Evolutionary conservation across 2,797 vertebrate genomes (phyloP), one percentile per base, ranked within the genome.

Genomic region (Myripristis murdjan): DNA sequence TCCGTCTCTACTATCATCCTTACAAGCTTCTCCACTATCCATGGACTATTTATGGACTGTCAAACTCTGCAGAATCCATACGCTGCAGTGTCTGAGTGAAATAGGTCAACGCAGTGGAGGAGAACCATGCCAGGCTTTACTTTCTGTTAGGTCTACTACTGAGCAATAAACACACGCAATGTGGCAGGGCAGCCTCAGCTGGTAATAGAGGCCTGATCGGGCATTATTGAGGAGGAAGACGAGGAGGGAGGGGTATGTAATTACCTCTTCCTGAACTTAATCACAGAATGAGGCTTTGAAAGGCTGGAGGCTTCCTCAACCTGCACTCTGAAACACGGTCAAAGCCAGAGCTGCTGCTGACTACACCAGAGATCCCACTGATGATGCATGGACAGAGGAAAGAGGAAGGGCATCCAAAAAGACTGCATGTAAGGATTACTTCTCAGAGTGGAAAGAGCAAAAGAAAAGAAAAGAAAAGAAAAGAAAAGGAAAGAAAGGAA

Each of bases 391-490:
- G 35, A 63, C 71, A 65, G 47, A 52, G 23, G 49, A 52, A 8
- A 24, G 24, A 5, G 62, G 70, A 64, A 62, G 54, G 49, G 64
- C n/a, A n/a, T n/a, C n/a, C 35, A 64, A 73, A 68, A 70, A 4
- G 15, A 73, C 15, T 78, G 9, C 8, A 11, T 47, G 62, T 81
- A 72, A n/a, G n/a, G n/a, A 66, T 70, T 56, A 51, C 66, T 67
- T 67, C 20, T 64, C 5, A 47, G 10, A 28, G 12, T 44, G 37
- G 49, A 58, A 12, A 39, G 24, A 63, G 35, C 52, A 5, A 48
- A 55, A 12, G 22, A 43, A 35, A 60, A 2, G 8, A 23, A 18
- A 9, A 49, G 3, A 43, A n/a, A 15, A 16, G 5, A 28, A 16
- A n/a, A 23, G 2, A 48, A 24, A 24, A 20, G 20, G 20, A 20